These are phyloP conservation scores for Lasioglossum calceatum DNA, from an alignment of 2,888 invertebrate genomes.

Conservation along the genomic window DNA sequence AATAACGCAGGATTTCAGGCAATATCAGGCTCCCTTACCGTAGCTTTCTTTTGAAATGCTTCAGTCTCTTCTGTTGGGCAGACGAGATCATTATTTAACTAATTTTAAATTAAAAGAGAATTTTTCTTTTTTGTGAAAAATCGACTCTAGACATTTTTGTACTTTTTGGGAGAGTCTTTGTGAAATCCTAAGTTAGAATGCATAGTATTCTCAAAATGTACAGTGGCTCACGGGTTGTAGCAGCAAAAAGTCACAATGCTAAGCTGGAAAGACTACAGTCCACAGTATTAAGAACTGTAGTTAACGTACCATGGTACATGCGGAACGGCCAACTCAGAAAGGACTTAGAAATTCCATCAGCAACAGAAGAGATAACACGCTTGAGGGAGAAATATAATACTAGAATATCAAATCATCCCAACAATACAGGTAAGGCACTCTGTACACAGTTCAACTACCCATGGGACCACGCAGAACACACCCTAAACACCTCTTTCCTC, in stretches of 20 bases:
- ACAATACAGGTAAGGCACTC: not conserved
- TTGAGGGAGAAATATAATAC: not conserved
- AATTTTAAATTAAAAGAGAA: not conserved
- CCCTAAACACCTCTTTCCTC: not conserved
- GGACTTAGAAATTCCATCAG: not conserved
- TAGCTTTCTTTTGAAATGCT: not conserved
- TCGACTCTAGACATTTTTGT: too few species aligned
- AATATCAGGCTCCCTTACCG: not conserved
- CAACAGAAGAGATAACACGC: not conserved
- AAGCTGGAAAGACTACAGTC: not conserved
- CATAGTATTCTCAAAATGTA: too few species aligned
- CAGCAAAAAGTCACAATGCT: too few species aligned
- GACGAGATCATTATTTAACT: not conserved
- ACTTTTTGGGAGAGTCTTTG: too few species aligned
- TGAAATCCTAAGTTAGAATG: too few species aligned
- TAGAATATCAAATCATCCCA: not conserved
- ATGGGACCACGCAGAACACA: not conserved
- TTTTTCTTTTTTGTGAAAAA: too few species aligned
- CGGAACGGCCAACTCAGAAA: not conserved
- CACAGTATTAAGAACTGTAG: not conserved
- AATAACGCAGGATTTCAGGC: too few species aligned
- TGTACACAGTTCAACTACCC: not conserved
- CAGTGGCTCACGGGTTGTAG: too few species aligned
- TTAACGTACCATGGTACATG: not conserved
- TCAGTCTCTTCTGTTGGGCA: not conserved